These are phyloP conservation scores for Neogale vison DNA, from an alignment of 2,113 vertebrate genomes.

Conservation along the genomic window DNA sequence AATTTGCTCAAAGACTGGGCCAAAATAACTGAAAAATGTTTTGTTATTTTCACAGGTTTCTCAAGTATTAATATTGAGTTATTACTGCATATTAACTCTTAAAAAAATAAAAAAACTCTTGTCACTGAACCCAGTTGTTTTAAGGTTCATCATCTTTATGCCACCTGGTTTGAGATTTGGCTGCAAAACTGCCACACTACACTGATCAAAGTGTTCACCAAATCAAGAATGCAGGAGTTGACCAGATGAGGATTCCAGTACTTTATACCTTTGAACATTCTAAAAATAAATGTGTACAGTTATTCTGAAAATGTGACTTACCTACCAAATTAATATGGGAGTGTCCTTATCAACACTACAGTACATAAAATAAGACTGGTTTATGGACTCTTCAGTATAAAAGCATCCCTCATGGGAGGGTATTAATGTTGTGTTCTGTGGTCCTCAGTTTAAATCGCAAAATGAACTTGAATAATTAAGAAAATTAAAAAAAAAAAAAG, in stretches of 20 bases:
- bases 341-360: background rate
- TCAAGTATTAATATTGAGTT: background rate
- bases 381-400: background rate
- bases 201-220: constrained; percentile 58
- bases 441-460: constrained; percentile 25
- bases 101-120: background rate
- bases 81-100: background rate
- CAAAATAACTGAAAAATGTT: constrained; percentile 40
- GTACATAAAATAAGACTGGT: background rate
- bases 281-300: background rate
- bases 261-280: constrained; percentile 11
- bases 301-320: constrained; percentile 14
- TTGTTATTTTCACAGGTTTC: background rate
- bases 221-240: constrained; percentile 30
- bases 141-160: constrained; percentile 56
- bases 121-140: background rate
- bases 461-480: background rate
- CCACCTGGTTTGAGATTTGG: constrained; percentile 51
- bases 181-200: constrained; percentile 8
- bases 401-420: background rate
- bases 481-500: background rate
- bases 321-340: background rate
- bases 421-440: background rate
- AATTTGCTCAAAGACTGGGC: background rate
- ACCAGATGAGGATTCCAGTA: constrained; percentile 22